Evolutionary conservation across 2,797 vertebrate species (phyloP), one percentile per base, ranked within the genome.

Genomic region (Agapornis canus): DNA sequence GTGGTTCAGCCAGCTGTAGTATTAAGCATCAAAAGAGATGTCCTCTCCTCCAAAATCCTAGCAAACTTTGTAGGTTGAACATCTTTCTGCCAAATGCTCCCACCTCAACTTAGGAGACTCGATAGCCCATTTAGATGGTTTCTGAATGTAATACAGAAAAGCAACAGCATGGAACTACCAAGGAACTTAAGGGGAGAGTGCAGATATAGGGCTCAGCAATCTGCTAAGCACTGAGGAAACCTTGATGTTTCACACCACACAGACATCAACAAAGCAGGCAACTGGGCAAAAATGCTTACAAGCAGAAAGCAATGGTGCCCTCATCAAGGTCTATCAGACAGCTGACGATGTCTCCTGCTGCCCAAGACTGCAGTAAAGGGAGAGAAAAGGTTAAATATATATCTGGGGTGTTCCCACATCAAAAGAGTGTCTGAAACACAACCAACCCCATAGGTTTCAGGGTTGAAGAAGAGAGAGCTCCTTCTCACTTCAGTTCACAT

Each of bases 321-420:
- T 99, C 98, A 31, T 99, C 99, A 92, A 99, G 98, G 98, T 99
- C 98, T 43, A 99, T 99, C 95, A 99, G 97, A 95, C 99, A 99
- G 98, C 99, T 99, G 90, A 99, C 99, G 5, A 99, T 99, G 98
- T 99, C 99, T 79, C 99, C 99, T 4, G 99, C 99, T 16, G 99
- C 99, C 99, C 99, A 99, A 0, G 99, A 99, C 99, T 99, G 97
- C 51, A 96, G 27, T 65, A 86, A 85, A 68, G 45, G 42, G 65
- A 95, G 56, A 91, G 42, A 87, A 87, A 35, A 90, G 20, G 18
- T 95, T 87, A 83, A 71, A 86, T n/a, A 11, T 29, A 64, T n/a
- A 64, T 61, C 42, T 76, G 76, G 56, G 15, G 29, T 51, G n/a
- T 52, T 65, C 40, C 47, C 54, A 71, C 39, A 35, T 39, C 64